Percentiles rank a stretch among this genome's conserved stretches.
phyloP scores from a whole-genome alignment of 1,140 invertebrate genomes.

The Ganaspis sp. region DNA sequence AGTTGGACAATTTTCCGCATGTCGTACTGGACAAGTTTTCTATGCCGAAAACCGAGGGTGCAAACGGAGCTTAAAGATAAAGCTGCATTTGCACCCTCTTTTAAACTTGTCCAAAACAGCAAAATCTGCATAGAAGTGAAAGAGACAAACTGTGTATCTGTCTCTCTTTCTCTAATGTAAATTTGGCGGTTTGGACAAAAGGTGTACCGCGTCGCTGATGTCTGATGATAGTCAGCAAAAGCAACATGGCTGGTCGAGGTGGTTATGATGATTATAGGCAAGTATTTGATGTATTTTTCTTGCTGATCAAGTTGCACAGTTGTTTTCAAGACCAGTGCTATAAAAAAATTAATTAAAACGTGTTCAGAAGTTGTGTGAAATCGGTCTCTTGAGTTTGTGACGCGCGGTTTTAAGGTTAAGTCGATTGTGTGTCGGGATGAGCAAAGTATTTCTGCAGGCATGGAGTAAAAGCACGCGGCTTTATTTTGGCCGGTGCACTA shows the following conservation, averaged over 20 bases:
- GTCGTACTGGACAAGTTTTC: too few relatives aligned
- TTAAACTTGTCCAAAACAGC: too few relatives aligned
- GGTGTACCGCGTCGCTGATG: too few relatives aligned
- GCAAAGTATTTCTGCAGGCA: conserved; percentile 50
- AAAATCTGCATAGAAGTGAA: too few relatives aligned
- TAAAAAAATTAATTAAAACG: not conserved
- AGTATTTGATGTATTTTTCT: conserved; percentile 57
- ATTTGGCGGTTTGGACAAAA: too few relatives aligned
- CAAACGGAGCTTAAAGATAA: too few relatives aligned
- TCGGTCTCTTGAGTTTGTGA: conserved; percentile 30
- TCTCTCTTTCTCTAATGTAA: too few relatives aligned
- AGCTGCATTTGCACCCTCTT: too few relatives aligned
- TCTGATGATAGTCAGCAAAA: too few relatives aligned
- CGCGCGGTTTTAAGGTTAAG: conserved; percentile 66
- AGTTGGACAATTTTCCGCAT: too few relatives aligned
- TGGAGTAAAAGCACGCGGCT: conserved; percentile 61
- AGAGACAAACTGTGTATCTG: too few relatives aligned
- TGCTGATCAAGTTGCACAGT: not conserved
- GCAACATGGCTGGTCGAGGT: conserved; percentile 77
- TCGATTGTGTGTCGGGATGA: conserved; percentile 49
- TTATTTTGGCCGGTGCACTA: conserved; percentile 58
- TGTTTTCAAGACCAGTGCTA: not conserved
- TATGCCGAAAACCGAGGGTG: too few relatives aligned
- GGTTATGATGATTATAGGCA: conserved; percentile 75
- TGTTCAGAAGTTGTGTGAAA: not conserved